These are phyloP conservation scores for Bucorvus abyssinicus DNA, from an alignment of 2,797 vertebrate species.

Conservation along the genomic window DNA sequence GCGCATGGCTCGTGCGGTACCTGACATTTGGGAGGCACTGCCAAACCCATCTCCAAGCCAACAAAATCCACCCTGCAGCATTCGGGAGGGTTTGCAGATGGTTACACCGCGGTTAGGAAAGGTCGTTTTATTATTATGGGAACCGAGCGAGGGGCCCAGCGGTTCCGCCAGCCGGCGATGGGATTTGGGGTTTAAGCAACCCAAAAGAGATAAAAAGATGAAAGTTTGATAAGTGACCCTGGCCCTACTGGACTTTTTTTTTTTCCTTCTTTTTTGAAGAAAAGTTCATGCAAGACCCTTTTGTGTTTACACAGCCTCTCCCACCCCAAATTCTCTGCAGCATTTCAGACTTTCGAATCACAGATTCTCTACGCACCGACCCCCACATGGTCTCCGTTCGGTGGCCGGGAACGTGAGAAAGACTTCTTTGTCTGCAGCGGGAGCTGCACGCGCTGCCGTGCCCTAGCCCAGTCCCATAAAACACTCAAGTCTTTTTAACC, in stretches of 20 bases:
- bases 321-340: not conserved
- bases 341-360: not conserved
- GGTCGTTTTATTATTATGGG: not conserved
- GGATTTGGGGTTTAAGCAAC: not conserved
- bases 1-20: not conserved
- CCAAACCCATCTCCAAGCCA: not conserved
- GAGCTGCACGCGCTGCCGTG: not conserved
- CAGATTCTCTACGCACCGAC: not conserved
- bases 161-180: not conserved
- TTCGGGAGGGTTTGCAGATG: not conserved
- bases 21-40: constrained; percentile 20
- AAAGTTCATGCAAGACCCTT: not conserved
- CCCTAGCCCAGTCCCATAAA: not conserved
- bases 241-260: not conserved
- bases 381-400: not conserved
- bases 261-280: not conserved
- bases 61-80: not conserved
- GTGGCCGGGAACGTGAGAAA: not conserved
- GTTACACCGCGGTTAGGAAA: not conserved
- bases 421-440: not conserved
- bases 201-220: not conserved
- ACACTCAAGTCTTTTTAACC: not conserved
- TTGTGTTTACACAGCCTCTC: not conserved
- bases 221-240: not conserved
- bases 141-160: not conserved